phyloP scores from a whole-genome alignment of 2,113 vertebrate species.

The human region DNA sequence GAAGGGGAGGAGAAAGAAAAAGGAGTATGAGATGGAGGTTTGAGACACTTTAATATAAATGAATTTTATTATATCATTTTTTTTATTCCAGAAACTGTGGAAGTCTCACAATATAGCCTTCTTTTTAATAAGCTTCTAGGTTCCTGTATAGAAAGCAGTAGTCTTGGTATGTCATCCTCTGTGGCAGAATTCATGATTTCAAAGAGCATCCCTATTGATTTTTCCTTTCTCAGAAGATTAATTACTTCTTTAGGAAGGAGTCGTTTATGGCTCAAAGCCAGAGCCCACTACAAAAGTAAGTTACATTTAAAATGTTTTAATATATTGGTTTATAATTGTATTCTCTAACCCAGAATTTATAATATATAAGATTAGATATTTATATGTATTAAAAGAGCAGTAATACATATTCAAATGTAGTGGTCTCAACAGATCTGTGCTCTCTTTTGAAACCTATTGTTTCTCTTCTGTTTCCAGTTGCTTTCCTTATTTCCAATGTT shows the following conservation, averaged over 20 bases:
- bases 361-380: not conserved
- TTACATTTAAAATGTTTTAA: constrained; percentile 59
- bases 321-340: constrained; percentile 40
- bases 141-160: constrained; percentile 89
- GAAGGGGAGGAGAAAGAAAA: not conserved
- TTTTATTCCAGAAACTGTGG: constrained; percentile 85
- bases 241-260: constrained; percentile 93
- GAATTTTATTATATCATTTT: not conserved
- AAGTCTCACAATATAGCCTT: constrained; percentile 83
- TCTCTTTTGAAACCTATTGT: constrained; percentile 14
- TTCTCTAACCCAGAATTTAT: constrained; percentile 34
- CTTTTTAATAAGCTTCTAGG: constrained; percentile 91
- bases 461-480: constrained; percentile 10
- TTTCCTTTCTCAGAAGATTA: constrained; percentile 86
- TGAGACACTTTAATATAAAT: not conserved
- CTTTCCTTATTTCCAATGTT: not conserved
- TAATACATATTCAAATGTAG: not conserved
- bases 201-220: constrained; percentile 88
- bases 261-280: constrained; percentile 92
- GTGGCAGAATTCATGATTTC: constrained; percentile 92
- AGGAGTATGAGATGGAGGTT: not conserved
- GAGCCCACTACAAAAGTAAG: constrained; percentile 94
- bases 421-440: not conserved
- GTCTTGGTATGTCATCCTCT: constrained; percentile 88
- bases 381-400: constrained; percentile 25